phyloP scores from a whole-genome alignment of 2,797 vertebrate genomes.

The Diplodus sargus region DNA sequence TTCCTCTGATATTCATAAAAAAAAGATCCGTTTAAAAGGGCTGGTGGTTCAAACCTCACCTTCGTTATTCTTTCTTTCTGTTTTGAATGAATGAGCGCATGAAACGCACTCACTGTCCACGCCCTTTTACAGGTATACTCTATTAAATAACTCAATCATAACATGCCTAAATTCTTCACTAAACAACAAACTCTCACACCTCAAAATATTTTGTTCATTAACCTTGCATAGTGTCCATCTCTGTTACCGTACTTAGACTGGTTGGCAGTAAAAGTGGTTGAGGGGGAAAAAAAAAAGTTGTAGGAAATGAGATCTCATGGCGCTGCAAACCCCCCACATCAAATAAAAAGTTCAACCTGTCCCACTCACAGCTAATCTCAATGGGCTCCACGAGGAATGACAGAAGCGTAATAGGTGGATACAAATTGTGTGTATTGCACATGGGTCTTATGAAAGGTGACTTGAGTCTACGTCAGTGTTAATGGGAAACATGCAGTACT shows the following conservation, averaged over 20 bases:
- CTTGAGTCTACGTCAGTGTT: slow-evolving; percentile 17
- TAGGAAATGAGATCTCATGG: slow-evolving; percentile 28
- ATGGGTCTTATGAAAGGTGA: slow-evolving; percentile 13
- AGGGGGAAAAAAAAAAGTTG: neutral
- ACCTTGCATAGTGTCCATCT: slow-evolving; percentile 71
- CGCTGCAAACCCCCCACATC: neutral
- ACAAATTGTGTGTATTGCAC: slow-evolving; percentile 45
- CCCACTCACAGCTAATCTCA: slow-evolving; percentile 40
- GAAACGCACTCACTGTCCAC: slow-evolving; percentile 19
- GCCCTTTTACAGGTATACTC: slow-evolving; percentile 8
- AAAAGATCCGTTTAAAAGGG: slow-evolving; percentile 54
- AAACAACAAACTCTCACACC: slow-evolving; percentile 11
- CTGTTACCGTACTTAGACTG: slow-evolving; percentile 27
- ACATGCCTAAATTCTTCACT: slow-evolving; percentile 41
- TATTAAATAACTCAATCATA: slow-evolving; percentile 48
- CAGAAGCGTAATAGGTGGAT: slow-evolving; percentile 12
- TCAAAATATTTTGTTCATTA: slow-evolving; percentile 33
- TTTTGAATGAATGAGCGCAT: neutral
- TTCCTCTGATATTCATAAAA: slow-evolving; percentile 44
- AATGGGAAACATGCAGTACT: slow-evolving; percentile 15
- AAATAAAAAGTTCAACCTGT: slow-evolving; percentile 27
- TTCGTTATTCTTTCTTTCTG: neutral
- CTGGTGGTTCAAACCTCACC: slow-evolving; percentile 16
- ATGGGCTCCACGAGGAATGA: slow-evolving; percentile 44
- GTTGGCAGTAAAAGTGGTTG: slow-evolving; percentile 21